Evolutionary conservation across 2,797 vertebrate species (phyloP), one percentile per base, ranked within the genome.

Genomic region (Labeo calbasu): DNA sequence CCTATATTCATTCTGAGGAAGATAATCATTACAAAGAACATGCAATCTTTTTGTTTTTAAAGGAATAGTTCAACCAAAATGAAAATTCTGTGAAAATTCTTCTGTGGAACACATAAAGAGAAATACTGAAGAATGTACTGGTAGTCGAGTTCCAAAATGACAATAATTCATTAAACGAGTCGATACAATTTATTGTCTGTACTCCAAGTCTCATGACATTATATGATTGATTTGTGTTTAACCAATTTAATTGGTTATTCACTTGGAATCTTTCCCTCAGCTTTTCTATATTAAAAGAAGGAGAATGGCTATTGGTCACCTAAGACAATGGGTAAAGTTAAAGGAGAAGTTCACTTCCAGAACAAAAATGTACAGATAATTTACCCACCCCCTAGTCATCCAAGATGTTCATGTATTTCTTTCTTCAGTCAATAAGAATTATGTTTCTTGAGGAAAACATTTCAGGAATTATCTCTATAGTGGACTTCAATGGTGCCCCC

Each of bases 1-100:
- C 92, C 96, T 96, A 93, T 99, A 99, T 91, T 99, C 98, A 57
- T 99, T 98, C 98, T 99, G 87, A 81, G 63, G 86, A 90, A 92
- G 68, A 85, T 76, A 79, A 25, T 77, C 4, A 72, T 70, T 48
- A 50, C 6, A 46, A 28, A 65, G 28, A 51, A 79, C 15, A 32
- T 21, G 36, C 8, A 43, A 43, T 77, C 32, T 10, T 57, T 59
- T 36, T 15, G 36, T 36, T 75, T 55, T 32, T 36, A 7, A 40
- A 55, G 2, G 28, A 40, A 40, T 40, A 57, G 28, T 23, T 76
- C 51, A 75, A 13, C 19, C 72, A n/a, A 76, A 76, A 40, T 57
- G 1, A 76, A 76, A 40, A 40, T n/a, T 57, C 3, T 46, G 21
- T 43, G 14, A 46, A 0, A 59, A 6, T 15, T 57, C 28, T 59